Base-by-base conservation (phyloP, 35 echinoderm and acorn worm genomes). In the Stichopus chloronotus region DNA sequence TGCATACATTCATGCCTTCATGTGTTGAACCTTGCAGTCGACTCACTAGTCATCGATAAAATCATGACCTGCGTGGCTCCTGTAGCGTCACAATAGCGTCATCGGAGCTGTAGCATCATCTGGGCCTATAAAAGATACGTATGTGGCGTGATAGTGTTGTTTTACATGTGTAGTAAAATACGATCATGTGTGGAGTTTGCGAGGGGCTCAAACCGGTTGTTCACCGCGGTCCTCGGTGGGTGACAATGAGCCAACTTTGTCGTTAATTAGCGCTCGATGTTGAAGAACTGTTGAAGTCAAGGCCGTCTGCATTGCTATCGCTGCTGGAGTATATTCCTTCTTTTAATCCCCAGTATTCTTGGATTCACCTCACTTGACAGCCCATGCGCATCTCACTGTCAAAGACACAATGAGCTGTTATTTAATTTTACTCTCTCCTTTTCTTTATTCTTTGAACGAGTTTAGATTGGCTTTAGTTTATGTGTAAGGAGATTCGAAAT, bases 231-330 rank as follows among this genome's bases (percentile, higher is more conserved):
- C 80, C 80, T 30, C 80, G 80, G 80, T 57, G 80, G 43, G 80
- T 83, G 80, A 83, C 80, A 83, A 55, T 83, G 55, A 25, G 43
- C 80, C 52, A 57, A 57, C 16, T 83, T 43, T 83, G 80, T 83
- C 14, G 80, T 57, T 83, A 83, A 83, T 83, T 55, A 83, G 23
- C 52, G 17, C 22, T 16, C 19, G 69, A 74, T 74, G 69, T 43
- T 43, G 52, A 83, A 57, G 17, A 24, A 57, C 80, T 83, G 25
- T 12, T 53, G 80, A 83, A 83, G 80, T 83, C 80, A 83, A 83
- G 80, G 80, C 55, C 25, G n/a, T 25, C 55, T 55, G 43, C 43
- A n/a, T 57, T 57, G 80, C 24, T 53, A 14, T 83, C 52, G 25
- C 43, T 83, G 22, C 24, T 30, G 52, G 22, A 57, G 19, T 5